phyloP scores from a whole-genome alignment of 2,113 vertebrate species.

The Muntiacus reevesi region DNA sequence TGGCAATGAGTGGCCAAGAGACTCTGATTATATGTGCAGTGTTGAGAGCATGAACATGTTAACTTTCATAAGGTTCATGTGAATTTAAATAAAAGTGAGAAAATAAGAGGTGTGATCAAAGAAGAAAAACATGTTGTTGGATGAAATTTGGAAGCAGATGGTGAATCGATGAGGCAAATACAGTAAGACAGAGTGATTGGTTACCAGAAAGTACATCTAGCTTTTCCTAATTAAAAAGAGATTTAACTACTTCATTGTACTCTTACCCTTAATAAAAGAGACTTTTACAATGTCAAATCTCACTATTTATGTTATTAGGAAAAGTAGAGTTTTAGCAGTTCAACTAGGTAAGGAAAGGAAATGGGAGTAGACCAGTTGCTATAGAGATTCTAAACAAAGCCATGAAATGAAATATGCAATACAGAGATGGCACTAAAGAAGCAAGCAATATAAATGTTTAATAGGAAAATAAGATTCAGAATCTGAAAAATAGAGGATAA shows the following conservation, averaged over 20 bases:
- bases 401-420: slow-evolving; percentile 22
- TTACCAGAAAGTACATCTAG: slow-evolving; percentile 58
- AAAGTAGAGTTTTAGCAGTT: not conserved
- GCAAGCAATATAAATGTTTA: slow-evolving; percentile 36
- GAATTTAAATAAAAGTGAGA: slow-evolving; percentile 61
- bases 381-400: slow-evolving; percentile 41
- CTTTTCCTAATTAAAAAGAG: slow-evolving; percentile 49
- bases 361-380: not conserved
- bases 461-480: not conserved
- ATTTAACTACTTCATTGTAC: slow-evolving; percentile 32
- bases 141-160: slow-evolving; percentile 72
- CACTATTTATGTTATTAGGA: not conserved
- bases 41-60: not conserved
- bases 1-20: not conserved
- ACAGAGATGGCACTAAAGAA: not conserved
- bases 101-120: slow-evolving; percentile 61
- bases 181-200: slow-evolving; percentile 37
- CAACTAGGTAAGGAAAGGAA: not conserved
- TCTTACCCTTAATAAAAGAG: not conserved
- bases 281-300: not conserved
- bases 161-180: slow-evolving; percentile 68
- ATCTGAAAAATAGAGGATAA: not conserved
- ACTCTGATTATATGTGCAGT: not conserved
- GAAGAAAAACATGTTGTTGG: slow-evolving; percentile 69
- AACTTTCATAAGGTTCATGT: slow-evolving; percentile 27